Evolutionary conservation across 2,797 vertebrate species (phyloP).

Genomic region (Cheracebus regulus): DNA sequence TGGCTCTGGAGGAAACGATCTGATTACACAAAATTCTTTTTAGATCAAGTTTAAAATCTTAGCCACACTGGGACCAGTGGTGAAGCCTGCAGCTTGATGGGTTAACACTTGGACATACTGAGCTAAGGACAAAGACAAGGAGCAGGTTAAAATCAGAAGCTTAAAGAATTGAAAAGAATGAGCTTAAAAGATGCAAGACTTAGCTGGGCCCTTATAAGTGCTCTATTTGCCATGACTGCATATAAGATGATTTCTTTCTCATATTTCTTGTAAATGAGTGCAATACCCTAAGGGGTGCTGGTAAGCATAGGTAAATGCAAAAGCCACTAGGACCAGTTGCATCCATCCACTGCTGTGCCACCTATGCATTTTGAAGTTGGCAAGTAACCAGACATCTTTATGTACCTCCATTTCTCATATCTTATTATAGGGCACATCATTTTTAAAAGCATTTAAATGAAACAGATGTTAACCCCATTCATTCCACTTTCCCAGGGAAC

Average conservation of each 20-base stretch:
- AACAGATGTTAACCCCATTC: slow-evolving; percentile 63
- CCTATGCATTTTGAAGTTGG: slow-evolving; percentile 45
- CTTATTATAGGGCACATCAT: slow-evolving; percentile 62
- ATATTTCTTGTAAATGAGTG: slow-evolving; percentile 15
- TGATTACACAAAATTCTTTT: slow-evolving; percentile 81
- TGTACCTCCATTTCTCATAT: slow-evolving; percentile 39
- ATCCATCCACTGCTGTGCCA: slow-evolving; percentile 39
- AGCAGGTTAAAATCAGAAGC: slow-evolving; percentile 70
- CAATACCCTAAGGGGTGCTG: not conserved
- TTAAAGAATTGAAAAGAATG: slow-evolving; percentile 51
- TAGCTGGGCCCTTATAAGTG: slow-evolving; percentile 17
- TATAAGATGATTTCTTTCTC: slow-evolving; percentile 27
- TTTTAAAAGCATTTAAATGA: slow-evolving; percentile 76
- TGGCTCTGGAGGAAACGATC: slow-evolving; percentile 77
- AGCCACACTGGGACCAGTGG: slow-evolving; percentile 66
- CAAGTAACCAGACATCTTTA: slow-evolving; percentile 65
- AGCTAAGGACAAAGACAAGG: slow-evolving; percentile 72
- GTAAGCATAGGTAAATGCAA: not conserved
- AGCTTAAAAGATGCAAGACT: slow-evolving; percentile 49
- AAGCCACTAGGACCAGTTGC: not conserved
- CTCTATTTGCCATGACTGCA: not conserved
- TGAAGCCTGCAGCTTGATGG: slow-evolving; percentile 42
- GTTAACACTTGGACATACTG: slow-evolving; percentile 64
- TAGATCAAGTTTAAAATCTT: slow-evolving; percentile 78
- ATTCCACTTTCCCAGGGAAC: slow-evolving; percentile 64